Evolutionary conservation across 2,797 vertebrate species (phyloP).

Genomic region (Pogoniulus pusillus): DNA sequence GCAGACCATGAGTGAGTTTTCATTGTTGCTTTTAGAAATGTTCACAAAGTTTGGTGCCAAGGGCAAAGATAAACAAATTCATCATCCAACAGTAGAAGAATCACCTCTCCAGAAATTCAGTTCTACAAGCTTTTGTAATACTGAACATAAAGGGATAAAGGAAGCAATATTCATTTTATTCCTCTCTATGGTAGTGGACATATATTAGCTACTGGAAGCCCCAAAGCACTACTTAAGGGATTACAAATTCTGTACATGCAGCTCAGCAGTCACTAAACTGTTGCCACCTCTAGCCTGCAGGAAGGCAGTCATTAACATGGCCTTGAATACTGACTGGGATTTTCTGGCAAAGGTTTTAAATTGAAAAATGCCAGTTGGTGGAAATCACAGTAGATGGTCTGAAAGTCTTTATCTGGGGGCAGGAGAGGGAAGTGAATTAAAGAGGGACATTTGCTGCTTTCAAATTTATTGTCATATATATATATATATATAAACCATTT

Average conservation of each 20-base stretch:
- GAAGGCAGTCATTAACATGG: not conserved
- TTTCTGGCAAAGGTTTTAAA: constrained; percentile 33
- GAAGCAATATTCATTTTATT: constrained; percentile 11
- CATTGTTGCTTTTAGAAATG: constrained; percentile 54
- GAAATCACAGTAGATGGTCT: not conserved
- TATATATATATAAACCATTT: not conserved
- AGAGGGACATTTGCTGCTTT: not conserved
- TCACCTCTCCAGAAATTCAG: not conserved
- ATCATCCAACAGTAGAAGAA: not conserved
- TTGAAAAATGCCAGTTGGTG: constrained; percentile 3
- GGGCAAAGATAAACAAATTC: constrained; percentile 44
- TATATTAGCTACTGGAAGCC: constrained; percentile 11
- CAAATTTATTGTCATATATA: not conserved
- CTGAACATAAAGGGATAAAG: not conserved
- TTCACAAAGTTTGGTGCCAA: constrained; percentile 46
- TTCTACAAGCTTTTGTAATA: not conserved
- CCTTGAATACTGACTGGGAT: not conserved
- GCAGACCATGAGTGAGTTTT: constrained; percentile 11
- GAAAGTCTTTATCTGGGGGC: not conserved
- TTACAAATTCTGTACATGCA: constrained; percentile 7
- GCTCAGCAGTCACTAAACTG: constrained; percentile 23
- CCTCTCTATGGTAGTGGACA: not conserved
- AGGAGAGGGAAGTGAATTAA: not conserved
- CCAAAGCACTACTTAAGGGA: constrained; percentile 43
- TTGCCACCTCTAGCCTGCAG: constrained; percentile 15